A percentile compares a stretch with the other conserved stretches of the same genome.
Conservation (phyloP, 2,113 vertebrate species). For the Ramphastos sulfuratus region DNA sequence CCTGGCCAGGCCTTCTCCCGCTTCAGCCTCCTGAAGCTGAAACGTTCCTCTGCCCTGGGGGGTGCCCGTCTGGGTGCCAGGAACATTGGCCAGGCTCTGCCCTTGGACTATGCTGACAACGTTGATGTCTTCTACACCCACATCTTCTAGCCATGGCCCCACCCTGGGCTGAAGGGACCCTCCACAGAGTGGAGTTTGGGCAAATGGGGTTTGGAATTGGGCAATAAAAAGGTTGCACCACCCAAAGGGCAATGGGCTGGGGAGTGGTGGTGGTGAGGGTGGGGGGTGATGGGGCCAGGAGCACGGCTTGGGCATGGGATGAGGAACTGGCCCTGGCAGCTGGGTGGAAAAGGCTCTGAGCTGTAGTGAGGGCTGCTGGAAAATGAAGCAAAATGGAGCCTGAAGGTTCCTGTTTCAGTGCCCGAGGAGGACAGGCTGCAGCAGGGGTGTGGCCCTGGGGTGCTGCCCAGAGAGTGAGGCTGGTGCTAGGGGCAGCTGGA, state of each 20-base stretch:
- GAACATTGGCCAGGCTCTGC: constrained; percentile 66
- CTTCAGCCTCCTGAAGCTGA: constrained; percentile 86
- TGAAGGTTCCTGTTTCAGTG: neutral
- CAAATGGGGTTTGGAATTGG: neutral
- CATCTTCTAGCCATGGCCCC: constrained; percentile 57
- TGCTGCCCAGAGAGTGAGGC: neutral
- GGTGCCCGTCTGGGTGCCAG: constrained; percentile 84
- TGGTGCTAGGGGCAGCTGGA: neutral
- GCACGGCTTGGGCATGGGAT: neutral
- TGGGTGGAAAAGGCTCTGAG: neutral
- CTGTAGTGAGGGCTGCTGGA: neutral
- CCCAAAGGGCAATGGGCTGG: neutral
- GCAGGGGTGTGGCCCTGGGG: neutral
- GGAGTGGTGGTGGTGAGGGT: neutral
- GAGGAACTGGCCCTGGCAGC: neutral
- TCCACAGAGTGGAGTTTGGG: neutral
- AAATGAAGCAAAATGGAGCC: neutral
- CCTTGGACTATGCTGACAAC: constrained; percentile 78
- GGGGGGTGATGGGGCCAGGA: neutral
- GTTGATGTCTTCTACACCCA: constrained; percentile 83
- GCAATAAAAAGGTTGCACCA: neutral
- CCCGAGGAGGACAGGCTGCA: neutral
- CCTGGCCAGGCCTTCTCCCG: constrained; percentile 68
- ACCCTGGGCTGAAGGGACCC: neutral
- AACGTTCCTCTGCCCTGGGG: constrained; percentile 84